phyloP scores from a whole-genome alignment of 2,888 invertebrate species.

The Drosophila nigricruria region DNA sequence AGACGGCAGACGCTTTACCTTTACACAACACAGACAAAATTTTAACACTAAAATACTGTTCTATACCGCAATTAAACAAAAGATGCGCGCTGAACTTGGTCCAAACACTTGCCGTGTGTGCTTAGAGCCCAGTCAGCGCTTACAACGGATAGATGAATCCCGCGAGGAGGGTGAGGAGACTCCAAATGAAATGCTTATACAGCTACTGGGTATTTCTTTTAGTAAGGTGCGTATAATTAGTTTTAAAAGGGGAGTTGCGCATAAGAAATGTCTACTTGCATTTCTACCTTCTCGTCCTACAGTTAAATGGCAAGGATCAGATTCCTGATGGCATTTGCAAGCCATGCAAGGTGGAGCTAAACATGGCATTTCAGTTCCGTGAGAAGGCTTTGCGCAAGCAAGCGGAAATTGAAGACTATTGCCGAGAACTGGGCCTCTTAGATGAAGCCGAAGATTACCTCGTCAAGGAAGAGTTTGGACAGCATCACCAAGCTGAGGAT shows the following conservation, averaged over 20 bases:
- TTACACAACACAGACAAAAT: conserved; percentile 76
- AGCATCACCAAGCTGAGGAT: conserved; percentile 45
- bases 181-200: conserved; percentile 80
- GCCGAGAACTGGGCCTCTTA: conserved; percentile 61
- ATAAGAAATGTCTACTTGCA: neutral
- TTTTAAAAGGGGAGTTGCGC: neutral
- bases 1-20: conserved; percentile 63
- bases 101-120: conserved; percentile 81
- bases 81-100: conserved; percentile 76
- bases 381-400: conserved; percentile 80
- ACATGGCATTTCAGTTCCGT: conserved; percentile 83
- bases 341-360: conserved; percentile 81
- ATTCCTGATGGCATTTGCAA: conserved; percentile 82
- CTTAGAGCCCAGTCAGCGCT: conserved; percentile 72
- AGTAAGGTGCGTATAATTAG: conserved; percentile 60
- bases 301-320: conserved; percentile 67
- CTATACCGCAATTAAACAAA: conserved; percentile 42
- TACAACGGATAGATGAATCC: conserved; percentile 79
- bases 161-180: conserved; percentile 79
- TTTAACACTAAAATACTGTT: conserved; percentile 77
- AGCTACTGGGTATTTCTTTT: conserved; percentile 75
- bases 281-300: neutral
- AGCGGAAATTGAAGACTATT: conserved; percentile 72
- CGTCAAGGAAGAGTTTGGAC: conserved; percentile 64
- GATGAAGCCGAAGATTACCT: conserved; percentile 59